Evolutionary conservation across 2,113 vertebrate species (phyloP).

Genomic region (Saccopteryx leptura): DNA sequence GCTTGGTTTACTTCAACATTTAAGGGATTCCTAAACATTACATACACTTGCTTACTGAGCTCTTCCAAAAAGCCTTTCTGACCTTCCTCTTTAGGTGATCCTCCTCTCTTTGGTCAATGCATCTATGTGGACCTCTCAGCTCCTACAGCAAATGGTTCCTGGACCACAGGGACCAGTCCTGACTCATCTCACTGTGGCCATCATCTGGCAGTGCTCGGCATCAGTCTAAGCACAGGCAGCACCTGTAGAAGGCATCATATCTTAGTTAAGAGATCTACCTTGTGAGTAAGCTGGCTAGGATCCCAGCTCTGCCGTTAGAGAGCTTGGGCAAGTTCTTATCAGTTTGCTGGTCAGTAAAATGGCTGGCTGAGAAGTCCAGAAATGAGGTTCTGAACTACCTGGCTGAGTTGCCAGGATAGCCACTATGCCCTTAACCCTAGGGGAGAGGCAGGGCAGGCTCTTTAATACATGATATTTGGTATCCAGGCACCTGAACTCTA

Average conservation of each 20-base stretch:
- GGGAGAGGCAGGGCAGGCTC: background rate
- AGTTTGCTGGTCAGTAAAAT: conserved; percentile 4
- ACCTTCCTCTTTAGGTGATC: background rate
- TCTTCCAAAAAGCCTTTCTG: background rate
- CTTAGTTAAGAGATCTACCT: background rate
- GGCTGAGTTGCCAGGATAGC: background rate
- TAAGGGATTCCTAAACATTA: background rate
- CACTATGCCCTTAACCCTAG: background rate
- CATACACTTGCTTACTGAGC: background rate
- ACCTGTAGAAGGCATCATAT: background rate
- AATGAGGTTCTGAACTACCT: background rate
- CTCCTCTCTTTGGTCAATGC: background rate
- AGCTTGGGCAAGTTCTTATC: background rate
- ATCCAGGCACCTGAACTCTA: background rate
- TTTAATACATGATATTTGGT: background rate
- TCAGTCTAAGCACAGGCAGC: background rate
- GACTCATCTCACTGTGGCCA: background rate
- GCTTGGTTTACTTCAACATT: background rate
- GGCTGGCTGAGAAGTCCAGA: background rate
- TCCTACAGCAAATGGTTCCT: background rate
- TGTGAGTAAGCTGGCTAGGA: background rate
- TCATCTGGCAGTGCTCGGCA: background rate
- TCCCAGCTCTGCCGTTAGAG: background rate
- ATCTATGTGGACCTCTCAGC: background rate
- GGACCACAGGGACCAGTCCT: background rate